Conservation (phyloP, 2,113 vertebrate species). For the Fukomys damarensis region DNA sequence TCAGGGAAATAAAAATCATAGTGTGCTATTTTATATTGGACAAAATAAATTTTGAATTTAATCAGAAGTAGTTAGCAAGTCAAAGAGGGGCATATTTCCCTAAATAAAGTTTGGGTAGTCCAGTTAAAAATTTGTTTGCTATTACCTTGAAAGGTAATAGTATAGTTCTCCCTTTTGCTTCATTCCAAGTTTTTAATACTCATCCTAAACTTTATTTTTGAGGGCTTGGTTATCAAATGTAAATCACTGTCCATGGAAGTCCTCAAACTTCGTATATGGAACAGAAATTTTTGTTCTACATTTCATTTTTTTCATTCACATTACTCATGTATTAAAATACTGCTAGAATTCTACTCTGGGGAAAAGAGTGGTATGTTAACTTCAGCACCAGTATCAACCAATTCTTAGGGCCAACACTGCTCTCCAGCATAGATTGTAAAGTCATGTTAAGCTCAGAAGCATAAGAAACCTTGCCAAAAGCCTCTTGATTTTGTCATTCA, state of each 20-base stretch:
- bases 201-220: conserved; percentile 4
- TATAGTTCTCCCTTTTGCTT: neutral
- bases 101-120: neutral
- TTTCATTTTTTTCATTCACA: neutral
- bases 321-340: neutral
- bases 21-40: neutral
- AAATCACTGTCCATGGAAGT: neutral
- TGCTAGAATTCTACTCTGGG: neutral
- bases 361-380: conserved; percentile 1
- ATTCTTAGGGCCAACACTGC: neutral
- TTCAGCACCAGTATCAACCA: neutral
- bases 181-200: neutral
- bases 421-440: neutral
- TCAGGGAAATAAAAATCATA: neutral
- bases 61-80: conserved; percentile 15
- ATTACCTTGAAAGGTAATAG: neutral
- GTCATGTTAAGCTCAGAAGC: neutral
- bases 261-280: conserved; percentile 2
- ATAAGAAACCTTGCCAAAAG: neutral
- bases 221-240: neutral
- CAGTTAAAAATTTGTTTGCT: neutral
- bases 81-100: neutral
- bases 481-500: neutral
- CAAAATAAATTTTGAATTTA: conserved; percentile 36
- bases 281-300: neutral